Conservation (phyloP, 2,113 vertebrate genomes). For the Cyanocitta stelleri region DNA sequence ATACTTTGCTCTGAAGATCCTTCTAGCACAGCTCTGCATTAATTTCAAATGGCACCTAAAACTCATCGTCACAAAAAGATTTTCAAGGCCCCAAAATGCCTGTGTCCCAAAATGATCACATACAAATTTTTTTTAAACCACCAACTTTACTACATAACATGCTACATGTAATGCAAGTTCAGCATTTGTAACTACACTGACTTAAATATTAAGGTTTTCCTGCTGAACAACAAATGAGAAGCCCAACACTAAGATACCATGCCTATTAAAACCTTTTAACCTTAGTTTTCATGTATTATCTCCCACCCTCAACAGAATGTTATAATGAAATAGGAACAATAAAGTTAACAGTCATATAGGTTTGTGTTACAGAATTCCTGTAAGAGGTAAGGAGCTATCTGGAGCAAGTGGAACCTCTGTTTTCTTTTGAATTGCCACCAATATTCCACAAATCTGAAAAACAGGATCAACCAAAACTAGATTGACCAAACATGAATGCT, state of each 20-base stretch:
- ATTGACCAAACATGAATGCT: background rate
- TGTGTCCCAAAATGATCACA: background rate
- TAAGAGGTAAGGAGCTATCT: background rate
- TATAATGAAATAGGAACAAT: background rate
- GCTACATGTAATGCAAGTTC: background rate
- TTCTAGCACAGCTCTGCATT: background rate
- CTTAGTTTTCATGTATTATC: background rate
- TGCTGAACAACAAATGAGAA: background rate
- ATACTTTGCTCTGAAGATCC: background rate
- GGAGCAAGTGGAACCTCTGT: background rate
- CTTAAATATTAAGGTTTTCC: background rate
- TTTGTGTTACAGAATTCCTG: background rate
- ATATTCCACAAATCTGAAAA: background rate
- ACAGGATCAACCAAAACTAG: background rate
- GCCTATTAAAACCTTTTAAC: background rate
- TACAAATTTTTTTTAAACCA: background rate
- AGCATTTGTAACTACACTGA: background rate
- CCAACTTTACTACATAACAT: background rate
- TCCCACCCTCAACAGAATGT: background rate
- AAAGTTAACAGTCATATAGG: background rate
- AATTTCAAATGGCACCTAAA: background rate
- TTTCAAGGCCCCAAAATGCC: background rate
- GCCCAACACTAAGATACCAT: background rate
- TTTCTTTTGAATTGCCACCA: background rate
- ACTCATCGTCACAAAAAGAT: background rate